These are phyloP conservation scores for Sesamia inferens DNA, from an alignment of 2,888 invertebrate genomes.

Conservation along the genomic window DNA sequence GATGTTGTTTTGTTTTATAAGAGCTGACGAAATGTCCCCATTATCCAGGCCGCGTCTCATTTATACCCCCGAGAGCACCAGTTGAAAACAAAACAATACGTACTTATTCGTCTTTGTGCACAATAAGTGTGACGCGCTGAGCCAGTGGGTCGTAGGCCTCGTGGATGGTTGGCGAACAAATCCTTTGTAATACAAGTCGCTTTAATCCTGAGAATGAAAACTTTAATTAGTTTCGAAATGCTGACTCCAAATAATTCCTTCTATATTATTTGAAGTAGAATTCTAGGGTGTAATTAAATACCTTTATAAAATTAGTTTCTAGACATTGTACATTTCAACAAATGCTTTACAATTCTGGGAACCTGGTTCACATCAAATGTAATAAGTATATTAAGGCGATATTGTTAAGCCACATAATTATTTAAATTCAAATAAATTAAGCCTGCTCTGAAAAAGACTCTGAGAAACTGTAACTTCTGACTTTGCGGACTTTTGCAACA, in stretches of 20 bases:
- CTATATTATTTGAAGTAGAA: slow-evolving; percentile 60
- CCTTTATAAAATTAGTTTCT: slow-evolving; percentile 43
- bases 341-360: slow-evolving; percentile 23
- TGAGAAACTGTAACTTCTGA: not conserved
- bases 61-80: slow-evolving; percentile 66
- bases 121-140: slow-evolving; percentile 68
- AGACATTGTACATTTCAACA: slow-evolving; percentile 29
- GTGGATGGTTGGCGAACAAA: slow-evolving; percentile 74
- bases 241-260: slow-evolving; percentile 66
- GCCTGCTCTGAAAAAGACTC: not conserved
- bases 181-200: slow-evolving; percentile 79
- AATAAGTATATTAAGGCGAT: slow-evolving; percentile 18
- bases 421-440: slow-evolving; percentile 8
- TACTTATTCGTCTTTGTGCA: slow-evolving; percentile 73
- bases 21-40: slow-evolving; percentile 59
- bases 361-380: slow-evolving; percentile 1
- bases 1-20: slow-evolving; percentile 57
- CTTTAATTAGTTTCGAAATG: slow-evolving; percentile 80
- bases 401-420: not conserved
- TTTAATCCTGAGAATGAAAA: slow-evolving; percentile 77
- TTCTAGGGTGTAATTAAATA: slow-evolving; percentile 60
- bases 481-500: not conserved
- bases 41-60: slow-evolving; percentile 67
- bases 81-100: slow-evolving; percentile 77
- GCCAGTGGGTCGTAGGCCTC: slow-evolving; percentile 67